Evolutionary conservation across 2,113 vertebrate genomes (phyloP).

Genomic region (Hemibagrus wyckioides): DNA sequence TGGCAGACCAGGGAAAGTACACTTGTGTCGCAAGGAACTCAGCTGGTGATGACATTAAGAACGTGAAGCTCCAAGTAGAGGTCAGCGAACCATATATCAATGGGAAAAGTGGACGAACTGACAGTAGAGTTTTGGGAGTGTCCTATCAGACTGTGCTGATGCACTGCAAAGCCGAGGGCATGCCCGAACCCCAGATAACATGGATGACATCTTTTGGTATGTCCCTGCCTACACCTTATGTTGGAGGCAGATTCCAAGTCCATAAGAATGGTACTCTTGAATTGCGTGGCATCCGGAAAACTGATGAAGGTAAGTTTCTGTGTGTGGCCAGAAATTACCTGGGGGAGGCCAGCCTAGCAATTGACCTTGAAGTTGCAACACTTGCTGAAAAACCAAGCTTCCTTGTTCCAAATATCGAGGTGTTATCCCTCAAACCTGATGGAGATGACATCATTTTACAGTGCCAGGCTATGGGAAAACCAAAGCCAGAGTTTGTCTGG

Average conservation of each 20-base stretch:
- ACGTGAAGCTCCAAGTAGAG: slow-evolving; percentile 68
- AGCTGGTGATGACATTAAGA: slow-evolving; percentile 73
- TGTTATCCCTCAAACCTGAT: slow-evolving; percentile 71
- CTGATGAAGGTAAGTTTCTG: slow-evolving; percentile 70
- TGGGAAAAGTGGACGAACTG: slow-evolving; percentile 60
- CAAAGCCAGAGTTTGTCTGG: slow-evolving; percentile 74
- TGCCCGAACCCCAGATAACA: slow-evolving; percentile 70
- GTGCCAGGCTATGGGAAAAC: slow-evolving; percentile 74
- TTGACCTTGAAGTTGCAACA: slow-evolving; percentile 72
- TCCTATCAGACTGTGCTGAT: slow-evolving; percentile 74
- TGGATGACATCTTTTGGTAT: slow-evolving; percentile 74
- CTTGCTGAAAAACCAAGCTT: slow-evolving; percentile 78
- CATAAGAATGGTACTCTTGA: slow-evolving; percentile 76
- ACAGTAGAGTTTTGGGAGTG: slow-evolving; percentile 62
- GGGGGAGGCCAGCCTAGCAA: slow-evolving; percentile 69
- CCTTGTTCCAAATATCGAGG: slow-evolving; percentile 73
- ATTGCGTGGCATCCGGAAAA: slow-evolving; percentile 74
- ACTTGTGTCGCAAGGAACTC: slow-evolving; percentile 72
- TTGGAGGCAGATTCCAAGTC: slow-evolving; percentile 77
- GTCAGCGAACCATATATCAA: slow-evolving; percentile 70
- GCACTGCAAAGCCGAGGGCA: slow-evolving; percentile 71
- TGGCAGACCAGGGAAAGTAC: slow-evolving; percentile 74
- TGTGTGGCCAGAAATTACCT: slow-evolving; percentile 72
- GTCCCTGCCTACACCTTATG: slow-evolving; percentile 67
- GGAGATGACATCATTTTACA: slow-evolving; percentile 61